A percentile compares a stretch with the other conserved stretches of the same genome.
Conservation (phyloP, 2,113 vertebrate species). For the Rhagologus leucostigma region DNA sequence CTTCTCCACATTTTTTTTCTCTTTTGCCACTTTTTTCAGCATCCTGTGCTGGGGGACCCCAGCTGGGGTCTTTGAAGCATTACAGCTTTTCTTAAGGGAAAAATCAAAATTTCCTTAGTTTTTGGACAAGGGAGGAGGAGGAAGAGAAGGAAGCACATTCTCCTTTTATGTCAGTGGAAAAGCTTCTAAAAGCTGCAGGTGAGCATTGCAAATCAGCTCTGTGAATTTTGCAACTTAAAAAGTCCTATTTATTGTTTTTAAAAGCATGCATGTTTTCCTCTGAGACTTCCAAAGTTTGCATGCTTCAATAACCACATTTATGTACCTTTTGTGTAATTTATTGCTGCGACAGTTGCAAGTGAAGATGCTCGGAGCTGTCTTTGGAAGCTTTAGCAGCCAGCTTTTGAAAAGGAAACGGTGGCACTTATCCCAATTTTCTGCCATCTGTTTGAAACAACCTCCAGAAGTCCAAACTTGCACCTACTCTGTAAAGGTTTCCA, state of each 20-base stretch:
- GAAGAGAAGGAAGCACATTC: background rate
- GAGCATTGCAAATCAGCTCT: background rate
- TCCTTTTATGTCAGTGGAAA: background rate
- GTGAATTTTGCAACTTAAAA: background rate
- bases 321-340: background rate
- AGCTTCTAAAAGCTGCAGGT: background rate
- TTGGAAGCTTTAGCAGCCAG: background rate
- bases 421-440: background rate
- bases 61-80: background rate
- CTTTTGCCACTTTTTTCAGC: background rate
- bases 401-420: background rate
- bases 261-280: background rate
- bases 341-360: background rate
- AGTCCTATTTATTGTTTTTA: background rate
- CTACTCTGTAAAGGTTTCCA: background rate
- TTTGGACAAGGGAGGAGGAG: too few relatives aligned
- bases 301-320: background rate
- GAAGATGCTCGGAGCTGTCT: background rate
- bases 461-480: background rate
- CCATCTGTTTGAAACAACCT: background rate
- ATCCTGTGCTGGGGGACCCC: background rate
- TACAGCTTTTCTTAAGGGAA: background rate
- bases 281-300: background rate
- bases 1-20: background rate
- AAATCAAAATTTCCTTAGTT: background rate